phyloP scores from a whole-genome alignment of 92 coral and sea anemone genomes.

The Porites rus region DNA sequence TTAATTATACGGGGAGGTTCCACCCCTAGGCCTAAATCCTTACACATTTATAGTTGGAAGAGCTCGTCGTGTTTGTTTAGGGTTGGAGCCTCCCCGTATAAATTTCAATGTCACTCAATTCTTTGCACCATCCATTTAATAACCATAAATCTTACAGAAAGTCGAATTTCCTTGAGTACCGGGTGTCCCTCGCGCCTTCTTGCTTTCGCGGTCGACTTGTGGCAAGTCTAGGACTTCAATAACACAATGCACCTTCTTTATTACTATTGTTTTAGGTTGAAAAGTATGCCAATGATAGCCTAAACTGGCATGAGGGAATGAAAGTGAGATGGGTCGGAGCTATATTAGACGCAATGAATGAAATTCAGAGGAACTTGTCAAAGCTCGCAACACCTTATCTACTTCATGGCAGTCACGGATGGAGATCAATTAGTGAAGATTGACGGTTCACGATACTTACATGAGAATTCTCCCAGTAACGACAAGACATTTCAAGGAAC shows the following conservation, averaged over 20 bases:
- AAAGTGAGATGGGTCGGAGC: constrained; percentile 70
- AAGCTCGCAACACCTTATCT: constrained; percentile 77
- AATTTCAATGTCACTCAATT: no score
- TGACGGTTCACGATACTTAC: constrained; percentile 73
- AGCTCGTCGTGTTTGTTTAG: no score
- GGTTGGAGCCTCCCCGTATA: no score
- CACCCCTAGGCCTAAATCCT: no score
- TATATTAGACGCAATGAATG: constrained; percentile 57
- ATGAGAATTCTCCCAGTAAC: constrained; percentile 65
- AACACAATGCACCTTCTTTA: neutral
- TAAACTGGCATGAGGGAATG: constrained; percentile 83
- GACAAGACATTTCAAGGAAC: constrained; percentile 90
- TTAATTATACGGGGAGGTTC: no score
- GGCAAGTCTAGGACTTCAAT: no score
- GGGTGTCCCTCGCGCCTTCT: no score
- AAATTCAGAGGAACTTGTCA: constrained; percentile 42
- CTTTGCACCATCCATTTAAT: no score
- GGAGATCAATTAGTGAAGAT: constrained; percentile 64
- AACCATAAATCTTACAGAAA: no score
- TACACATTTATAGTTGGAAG: no score
- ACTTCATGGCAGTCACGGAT: constrained; percentile 84
- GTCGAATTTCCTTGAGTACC: no score
- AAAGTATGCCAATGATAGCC: constrained; percentile 82
- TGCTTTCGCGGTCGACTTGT: no score
- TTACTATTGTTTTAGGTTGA: constrained; percentile 59